Conservation (phyloP, 1,140 invertebrate species). For the Drosophila insularis region DNA sequence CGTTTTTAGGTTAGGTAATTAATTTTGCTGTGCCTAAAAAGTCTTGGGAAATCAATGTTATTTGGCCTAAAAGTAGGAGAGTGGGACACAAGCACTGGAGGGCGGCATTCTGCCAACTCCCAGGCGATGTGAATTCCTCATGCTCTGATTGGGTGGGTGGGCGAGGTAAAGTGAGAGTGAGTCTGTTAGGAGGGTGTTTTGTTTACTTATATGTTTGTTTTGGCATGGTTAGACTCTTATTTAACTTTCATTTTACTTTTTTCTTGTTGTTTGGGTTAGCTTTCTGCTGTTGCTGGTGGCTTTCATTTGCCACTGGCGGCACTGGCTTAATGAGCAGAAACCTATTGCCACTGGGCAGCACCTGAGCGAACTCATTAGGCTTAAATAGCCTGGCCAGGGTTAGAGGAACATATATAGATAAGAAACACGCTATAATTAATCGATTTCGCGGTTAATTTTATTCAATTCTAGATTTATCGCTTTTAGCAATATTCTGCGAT, state of each 20-base stretch:
- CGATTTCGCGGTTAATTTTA: neutral
- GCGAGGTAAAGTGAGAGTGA: slow-evolving; percentile 11
- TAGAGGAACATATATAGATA: slow-evolving; percentile 24
- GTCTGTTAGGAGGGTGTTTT: slow-evolving; percentile 10
- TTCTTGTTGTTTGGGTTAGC: slow-evolving; percentile 10
- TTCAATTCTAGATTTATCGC: slow-evolving; percentile 14
- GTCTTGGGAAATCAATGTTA: slow-evolving; percentile 80
- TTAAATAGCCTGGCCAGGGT: slow-evolving; percentile 55
- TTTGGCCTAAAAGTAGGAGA: neutral
- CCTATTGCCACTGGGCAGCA: slow-evolving; percentile 46
- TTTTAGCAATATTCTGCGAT: neutral
- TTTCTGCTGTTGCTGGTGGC: neutral
- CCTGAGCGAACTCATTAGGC: slow-evolving; percentile 54
- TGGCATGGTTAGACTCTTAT: slow-evolving; percentile 33
- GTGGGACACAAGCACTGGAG: slow-evolving; percentile 11
- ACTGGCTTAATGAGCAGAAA: slow-evolving; percentile 55
- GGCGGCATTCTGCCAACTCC: slow-evolving; percentile 42
- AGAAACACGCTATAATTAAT: slow-evolving; percentile 30
- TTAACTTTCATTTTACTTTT: slow-evolving; percentile 72
- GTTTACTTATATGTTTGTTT: neutral
- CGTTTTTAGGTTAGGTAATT: slow-evolving; percentile 78
- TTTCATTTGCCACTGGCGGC: slow-evolving; percentile 10
- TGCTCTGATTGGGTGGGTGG: slow-evolving; percentile 57
- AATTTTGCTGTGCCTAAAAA: slow-evolving; percentile 71
- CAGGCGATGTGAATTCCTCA: slow-evolving; percentile 35